Conservation (phyloP, 2,797 vertebrate species). For the Tragelaphus oryx region DNA sequence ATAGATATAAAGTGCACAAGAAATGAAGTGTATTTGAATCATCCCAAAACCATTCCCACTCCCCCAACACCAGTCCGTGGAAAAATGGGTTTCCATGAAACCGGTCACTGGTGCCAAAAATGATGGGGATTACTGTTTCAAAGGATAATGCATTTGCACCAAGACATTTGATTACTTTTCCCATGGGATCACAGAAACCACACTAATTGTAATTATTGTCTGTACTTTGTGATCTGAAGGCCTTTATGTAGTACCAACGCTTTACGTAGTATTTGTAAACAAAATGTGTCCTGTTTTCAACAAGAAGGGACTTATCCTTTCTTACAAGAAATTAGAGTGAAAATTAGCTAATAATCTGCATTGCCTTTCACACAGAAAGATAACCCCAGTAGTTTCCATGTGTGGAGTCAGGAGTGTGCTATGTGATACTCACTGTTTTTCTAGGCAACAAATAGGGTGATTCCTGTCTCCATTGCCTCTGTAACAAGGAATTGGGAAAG, state of each 20-base stretch:
- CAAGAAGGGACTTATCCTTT: background rate
- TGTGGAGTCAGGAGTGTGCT: background rate
- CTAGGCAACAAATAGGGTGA: background rate
- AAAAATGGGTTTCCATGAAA: background rate
- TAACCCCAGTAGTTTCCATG: background rate
- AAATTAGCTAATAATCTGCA: background rate
- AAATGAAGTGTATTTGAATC: background rate
- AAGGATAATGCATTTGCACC: background rate
- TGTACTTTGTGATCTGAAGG: background rate
- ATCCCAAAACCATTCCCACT: background rate
- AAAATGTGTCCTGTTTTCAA: background rate
- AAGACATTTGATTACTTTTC: background rate
- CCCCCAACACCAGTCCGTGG: background rate
- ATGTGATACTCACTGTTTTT: background rate
- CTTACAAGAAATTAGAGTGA: background rate
- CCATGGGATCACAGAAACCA: background rate
- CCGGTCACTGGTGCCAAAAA: background rate
- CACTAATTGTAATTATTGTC: background rate
- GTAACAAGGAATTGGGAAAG: background rate
- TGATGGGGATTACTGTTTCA: background rate
- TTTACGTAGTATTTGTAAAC: background rate
- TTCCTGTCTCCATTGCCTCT: background rate
- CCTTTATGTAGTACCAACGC: background rate
- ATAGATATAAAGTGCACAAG: background rate
- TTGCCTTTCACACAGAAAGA: background rate